Conservation (phyloP, 2,113 vertebrate species). For the Burhinus bistriatus region DNA sequence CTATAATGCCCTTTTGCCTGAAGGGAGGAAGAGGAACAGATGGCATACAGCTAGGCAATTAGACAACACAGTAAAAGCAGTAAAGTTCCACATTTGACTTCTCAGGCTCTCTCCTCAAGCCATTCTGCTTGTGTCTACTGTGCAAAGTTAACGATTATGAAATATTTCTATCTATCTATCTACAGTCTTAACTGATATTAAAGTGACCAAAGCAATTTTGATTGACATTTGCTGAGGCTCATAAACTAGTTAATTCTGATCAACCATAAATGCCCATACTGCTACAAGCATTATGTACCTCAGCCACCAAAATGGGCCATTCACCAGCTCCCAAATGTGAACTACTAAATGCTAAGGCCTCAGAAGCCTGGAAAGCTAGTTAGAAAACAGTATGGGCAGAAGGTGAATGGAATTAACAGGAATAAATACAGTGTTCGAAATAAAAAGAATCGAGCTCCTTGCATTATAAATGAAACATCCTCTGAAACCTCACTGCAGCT, state of each 20-base stretch:
- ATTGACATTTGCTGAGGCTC: not conserved
- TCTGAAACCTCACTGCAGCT: not conserved
- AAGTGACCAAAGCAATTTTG: not conserved
- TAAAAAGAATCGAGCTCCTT: not conserved
- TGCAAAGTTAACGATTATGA: not conserved
- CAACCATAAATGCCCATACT: not conserved
- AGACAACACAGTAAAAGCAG: not conserved
- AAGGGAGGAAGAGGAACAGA: slow-evolving; percentile 30
- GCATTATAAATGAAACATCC: slow-evolving; percentile 36
- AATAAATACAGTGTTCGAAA: slow-evolving; percentile 45
- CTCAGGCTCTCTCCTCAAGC: slow-evolving; percentile 10
- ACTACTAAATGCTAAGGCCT: not conserved
- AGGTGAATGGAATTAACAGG: not conserved
- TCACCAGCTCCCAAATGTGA: slow-evolving; percentile 3
- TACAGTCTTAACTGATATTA: not conserved
- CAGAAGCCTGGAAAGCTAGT: not conserved
- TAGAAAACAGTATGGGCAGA: not conserved
- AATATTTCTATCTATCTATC: not conserved
- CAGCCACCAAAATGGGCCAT: not conserved
- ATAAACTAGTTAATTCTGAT: not conserved
- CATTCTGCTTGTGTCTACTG: not conserved
- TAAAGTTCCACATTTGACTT: slow-evolving; percentile 32
- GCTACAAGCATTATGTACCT: not conserved
- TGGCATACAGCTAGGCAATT: slow-evolving; percentile 28
- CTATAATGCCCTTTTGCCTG: slow-evolving; percentile 36